These are phyloP conservation scores for Epinephelus malabaricus DNA, from an alignment of 2,797 vertebrate species.

Conservation along the genomic window DNA sequence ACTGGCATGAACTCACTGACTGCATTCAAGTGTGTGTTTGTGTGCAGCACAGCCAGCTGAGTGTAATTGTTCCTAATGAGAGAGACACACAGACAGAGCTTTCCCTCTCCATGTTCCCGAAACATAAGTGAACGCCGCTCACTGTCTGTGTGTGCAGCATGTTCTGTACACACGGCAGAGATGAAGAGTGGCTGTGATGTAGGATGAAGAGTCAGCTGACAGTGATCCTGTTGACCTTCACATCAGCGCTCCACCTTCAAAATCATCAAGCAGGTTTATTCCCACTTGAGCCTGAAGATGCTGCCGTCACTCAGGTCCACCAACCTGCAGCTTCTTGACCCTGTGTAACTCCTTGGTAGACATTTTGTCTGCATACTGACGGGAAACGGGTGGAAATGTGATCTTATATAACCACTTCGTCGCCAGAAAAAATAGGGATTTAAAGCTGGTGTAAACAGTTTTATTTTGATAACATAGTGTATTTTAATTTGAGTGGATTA, in stretches of 20 bases:
- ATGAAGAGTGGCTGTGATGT: background rate
- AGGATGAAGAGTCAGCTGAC: background rate
- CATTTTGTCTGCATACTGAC: background rate
- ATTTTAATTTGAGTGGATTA: too few species aligned
- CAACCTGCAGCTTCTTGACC: background rate
- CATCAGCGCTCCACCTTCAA: constrained; percentile 1
- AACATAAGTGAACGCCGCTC: background rate
- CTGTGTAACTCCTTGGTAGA: background rate
- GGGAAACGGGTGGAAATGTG: background rate
- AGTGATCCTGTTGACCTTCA: constrained; percentile 26
- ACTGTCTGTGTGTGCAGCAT: too few species aligned
- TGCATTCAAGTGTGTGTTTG: background rate
- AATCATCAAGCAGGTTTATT: background rate
- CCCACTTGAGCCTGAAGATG: constrained; percentile 12
- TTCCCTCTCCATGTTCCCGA: background rate
- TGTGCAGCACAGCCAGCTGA: background rate
- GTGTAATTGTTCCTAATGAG: constrained; percentile 17
- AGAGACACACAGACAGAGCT: background rate
- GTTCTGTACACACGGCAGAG: background rate
- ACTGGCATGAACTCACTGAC: background rate
- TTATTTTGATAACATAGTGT: too few species aligned
- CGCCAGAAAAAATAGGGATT: background rate
- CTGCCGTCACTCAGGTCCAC: background rate
- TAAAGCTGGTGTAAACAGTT: too few species aligned
- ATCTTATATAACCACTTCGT: background rate